phyloP scores from a whole-genome alignment of 2,113 vertebrate species.

The Geococcyx californianus region DNA sequence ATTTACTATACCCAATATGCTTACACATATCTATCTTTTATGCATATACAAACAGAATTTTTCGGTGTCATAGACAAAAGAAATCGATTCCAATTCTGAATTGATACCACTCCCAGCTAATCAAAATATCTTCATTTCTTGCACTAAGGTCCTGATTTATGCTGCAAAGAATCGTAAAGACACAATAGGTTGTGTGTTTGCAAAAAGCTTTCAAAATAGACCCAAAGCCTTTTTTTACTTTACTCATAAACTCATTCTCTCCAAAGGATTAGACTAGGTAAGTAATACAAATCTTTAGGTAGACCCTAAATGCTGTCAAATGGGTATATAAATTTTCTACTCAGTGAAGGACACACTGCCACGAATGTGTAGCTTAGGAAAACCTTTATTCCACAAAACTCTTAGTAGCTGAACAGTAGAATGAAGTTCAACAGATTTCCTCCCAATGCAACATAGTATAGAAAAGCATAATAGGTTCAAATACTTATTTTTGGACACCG shows the following conservation, averaged over 20 bases:
- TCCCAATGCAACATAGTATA: neutral
- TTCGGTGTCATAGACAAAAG: neutral
- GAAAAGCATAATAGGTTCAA: neutral
- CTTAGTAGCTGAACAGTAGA: neutral
- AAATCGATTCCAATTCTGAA: neutral
- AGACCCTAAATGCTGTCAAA: neutral
- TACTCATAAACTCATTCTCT: neutral
- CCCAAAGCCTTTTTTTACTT: neutral
- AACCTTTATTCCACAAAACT: neutral
- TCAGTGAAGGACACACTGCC: neutral
- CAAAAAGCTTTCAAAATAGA: constrained; percentile 16
- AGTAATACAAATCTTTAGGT: neutral
- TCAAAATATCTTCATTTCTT: constrained; percentile 38
- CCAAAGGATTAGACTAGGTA: neutral
- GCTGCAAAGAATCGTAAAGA: constrained; percentile 15
- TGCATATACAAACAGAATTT: neutral
- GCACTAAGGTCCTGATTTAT: neutral
- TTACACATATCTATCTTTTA: neutral
- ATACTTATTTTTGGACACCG: neutral
- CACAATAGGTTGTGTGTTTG: neutral
- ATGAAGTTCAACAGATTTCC: neutral
- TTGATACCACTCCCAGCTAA: constrained; percentile 12
- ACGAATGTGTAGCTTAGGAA: neutral
- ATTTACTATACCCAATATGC: neutral
- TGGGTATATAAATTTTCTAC: neutral